phyloP scores from a whole-genome alignment of 2,797 vertebrate genomes.

The Uromys caudimaculatus region DNA sequence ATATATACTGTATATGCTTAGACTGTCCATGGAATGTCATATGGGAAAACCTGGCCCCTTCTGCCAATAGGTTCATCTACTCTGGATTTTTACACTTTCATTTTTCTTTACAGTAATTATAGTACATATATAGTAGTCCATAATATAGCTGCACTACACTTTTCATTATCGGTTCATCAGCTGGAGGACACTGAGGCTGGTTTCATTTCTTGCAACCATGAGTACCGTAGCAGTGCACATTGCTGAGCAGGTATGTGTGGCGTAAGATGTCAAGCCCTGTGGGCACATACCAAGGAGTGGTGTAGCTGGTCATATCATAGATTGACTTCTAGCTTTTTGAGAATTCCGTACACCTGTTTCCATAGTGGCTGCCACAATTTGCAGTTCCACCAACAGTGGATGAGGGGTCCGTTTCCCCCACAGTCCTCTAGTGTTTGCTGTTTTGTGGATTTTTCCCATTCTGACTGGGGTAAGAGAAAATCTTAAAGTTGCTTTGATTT shows the following conservation, averaged over 20 bases:
- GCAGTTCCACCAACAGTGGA: background rate
- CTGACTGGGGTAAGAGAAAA: background rate
- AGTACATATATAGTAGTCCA: background rate
- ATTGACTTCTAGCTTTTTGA: background rate
- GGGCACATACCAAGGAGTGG: background rate
- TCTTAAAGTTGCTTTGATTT: background rate
- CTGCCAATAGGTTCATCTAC: background rate
- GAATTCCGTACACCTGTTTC: background rate
- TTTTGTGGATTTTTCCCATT: background rate
- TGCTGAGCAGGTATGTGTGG: background rate
- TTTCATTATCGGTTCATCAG: background rate
- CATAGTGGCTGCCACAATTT: background rate
- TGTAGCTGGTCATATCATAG: background rate
- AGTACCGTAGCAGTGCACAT: background rate
- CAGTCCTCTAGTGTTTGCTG: background rate
- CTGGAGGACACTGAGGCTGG: background rate
- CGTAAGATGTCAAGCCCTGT: background rate
- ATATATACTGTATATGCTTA: background rate
- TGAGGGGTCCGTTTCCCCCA: no score
- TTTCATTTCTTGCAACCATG: background rate
- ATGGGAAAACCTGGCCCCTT: slow-evolving; percentile 17
- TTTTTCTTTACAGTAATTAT: background rate
- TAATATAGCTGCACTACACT: background rate
- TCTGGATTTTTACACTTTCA: background rate
- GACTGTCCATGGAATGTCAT: background rate